Conservation (phyloP, 2,113 vertebrate genomes). For the Passer domesticus region DNA sequence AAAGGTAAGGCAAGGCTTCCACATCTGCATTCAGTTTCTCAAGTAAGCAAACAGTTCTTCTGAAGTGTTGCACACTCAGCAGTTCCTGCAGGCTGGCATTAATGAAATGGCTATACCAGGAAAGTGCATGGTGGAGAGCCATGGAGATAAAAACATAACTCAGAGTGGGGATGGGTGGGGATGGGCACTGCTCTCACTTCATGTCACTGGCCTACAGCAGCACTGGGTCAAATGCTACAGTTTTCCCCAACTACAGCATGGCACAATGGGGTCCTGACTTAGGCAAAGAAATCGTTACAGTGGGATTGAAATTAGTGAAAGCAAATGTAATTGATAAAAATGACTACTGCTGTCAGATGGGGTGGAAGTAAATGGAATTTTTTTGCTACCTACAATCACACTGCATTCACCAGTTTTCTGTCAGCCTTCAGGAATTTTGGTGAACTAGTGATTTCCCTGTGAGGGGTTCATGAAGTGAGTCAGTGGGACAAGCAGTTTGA, state of each 20-base stretch:
- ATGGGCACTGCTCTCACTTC: not conserved
- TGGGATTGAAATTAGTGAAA: not conserved
- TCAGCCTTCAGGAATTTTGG: not conserved
- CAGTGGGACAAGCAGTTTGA: not conserved
- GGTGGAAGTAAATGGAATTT: not conserved
- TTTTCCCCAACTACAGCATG: not conserved
- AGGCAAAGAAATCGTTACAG: not conserved
- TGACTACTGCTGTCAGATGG: not conserved
- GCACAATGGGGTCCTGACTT: not conserved
- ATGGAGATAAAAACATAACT: not conserved
- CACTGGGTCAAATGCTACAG: not conserved
- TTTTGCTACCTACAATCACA: not conserved
- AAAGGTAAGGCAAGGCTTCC: not conserved
- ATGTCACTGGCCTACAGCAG: not conserved
- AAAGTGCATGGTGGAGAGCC: not conserved
- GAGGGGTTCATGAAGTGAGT: not conserved
- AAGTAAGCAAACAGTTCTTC: slow-evolving; percentile 27
- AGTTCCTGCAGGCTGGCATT: not conserved
- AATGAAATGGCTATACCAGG: not conserved
- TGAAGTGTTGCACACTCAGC: not conserved
- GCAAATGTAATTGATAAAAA: too few species aligned
- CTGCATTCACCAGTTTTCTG: not conserved
- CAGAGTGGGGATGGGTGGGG: not conserved
- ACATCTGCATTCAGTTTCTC: not conserved
- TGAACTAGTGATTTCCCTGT: not conserved